Base-by-base conservation (phyloP, 2,113 vertebrate species). In the Ceuthmochares aereus region DNA sequence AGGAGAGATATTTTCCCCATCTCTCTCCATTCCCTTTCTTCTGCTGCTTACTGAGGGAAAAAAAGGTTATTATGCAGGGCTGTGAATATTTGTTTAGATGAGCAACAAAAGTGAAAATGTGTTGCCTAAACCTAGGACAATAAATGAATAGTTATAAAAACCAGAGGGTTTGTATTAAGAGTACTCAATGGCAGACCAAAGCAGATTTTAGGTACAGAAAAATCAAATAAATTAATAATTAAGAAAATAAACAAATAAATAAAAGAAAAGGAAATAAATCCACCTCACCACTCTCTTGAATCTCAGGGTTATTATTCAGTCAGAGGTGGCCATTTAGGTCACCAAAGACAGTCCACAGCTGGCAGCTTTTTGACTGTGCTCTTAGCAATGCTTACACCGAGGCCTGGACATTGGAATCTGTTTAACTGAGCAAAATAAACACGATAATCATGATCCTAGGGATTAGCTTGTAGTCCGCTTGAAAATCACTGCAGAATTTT, bases 341-440 rank as follows among this genome's bases (percentile, higher is more conserved):
- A 72, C 81, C 59, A 73, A 79, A 93, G 30, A 34, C 54, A 84
- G 54, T 51, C 40, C 49, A 79, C n/a, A 91, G 13, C 59, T 90
- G 75, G 62, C 25, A 5, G 84, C 59, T 80, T 75, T 87, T 54
- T 42, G 81, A 45, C 62, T 87, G n/a, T 83, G 45, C 60, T 92
- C 84, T 70, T 76, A 96, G 54, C 45, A 76, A 45, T 40, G 67
- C 93, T 87, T 91, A 51, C 45, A 91, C 16, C 82, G 54, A 91
- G 37, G 4, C 34, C 37, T 84, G 76, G 59, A 90, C 93, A 77
- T 88, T 63, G 77, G 63, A 85, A 67, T 93, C 74, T 95, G 84
- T 94, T 96, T 97, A 95, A 81, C 76, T 68, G 84, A 89, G 34
- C 52, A 94, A 97, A 96, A 91, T 83, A 96, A 94, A 95, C 87